Evolutionary conservation across 2,113 vertebrate species (phyloP), one percentile per base, ranked within the genome.

Genomic region (Lathamus discolor): DNA sequence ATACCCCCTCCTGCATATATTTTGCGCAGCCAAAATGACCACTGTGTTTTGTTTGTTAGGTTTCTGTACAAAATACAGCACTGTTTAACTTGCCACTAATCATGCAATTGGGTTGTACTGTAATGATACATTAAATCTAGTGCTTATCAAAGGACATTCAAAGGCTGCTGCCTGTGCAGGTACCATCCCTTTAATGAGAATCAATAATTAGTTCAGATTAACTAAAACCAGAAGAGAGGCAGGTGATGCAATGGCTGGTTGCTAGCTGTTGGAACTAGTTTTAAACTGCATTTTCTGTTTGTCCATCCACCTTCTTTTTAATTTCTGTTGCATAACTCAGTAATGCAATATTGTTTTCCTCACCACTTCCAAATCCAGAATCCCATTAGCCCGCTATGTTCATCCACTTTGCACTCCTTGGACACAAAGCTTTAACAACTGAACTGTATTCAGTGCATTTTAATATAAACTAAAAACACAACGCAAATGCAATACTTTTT

Each of bases 251-350:
- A 63, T 49, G 88, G 90, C 94, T 95, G 92, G 88, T 88, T 86
- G 79, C 94, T 80, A 93, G 81, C 96, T 97, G 98, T 97, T 98
- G 97, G 98, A 98, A 97, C 96, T 98, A 97, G 97, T 97, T 97
- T 86, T 91, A 86, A 88, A 97, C 64, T 63, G 72, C 95, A 93
- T 97, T 93, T 97, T 96, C 89, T 86, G 92, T 96, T 97, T 88
- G 88, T 95, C 95, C 95, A 96, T 96, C 96, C 90, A 81, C 94
- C 79, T 96, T 84, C 78, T 83, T 95, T 95, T 95, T 93, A 79
- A 91, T 97, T 97, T 97, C 69, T 68, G 87, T 96, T 97, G 92
- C 93, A 93, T 96, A 96, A 86, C 79, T 86, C 85, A 84, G 77
- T 96, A 96, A 94, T 91, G 96, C 96, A 95, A 88, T 96, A 94